Percentiles rank a stretch among this genome's conserved stretches.
Evolutionary conservation across 1,140 invertebrate species (phyloP).

Genomic region (Sycophaga agraensis): DNA sequence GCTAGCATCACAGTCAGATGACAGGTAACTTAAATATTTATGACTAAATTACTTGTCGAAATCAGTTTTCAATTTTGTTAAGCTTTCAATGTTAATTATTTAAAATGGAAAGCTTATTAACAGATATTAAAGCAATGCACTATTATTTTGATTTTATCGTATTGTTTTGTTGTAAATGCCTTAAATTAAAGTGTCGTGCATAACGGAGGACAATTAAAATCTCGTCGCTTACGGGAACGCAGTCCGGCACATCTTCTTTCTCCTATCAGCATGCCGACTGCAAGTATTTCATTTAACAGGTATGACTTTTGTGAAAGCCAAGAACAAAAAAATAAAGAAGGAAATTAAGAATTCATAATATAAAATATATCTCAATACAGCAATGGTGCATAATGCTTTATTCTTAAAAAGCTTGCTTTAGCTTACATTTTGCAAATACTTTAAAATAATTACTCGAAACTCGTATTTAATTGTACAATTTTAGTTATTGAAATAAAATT

Average conservation of each 20-base stretch:
- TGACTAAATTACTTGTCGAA: no score
- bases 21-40: slow-evolving; percentile 48
- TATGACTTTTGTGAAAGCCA: slow-evolving; percentile 54
- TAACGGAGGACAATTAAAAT: slow-evolving; percentile 56
- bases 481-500: no score
- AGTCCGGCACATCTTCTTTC: slow-evolving; percentile 68
- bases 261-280: slow-evolving; percentile 72
- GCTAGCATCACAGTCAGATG: slow-evolving; percentile 47
- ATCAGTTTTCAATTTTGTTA: not conserved
- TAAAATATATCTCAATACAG: not conserved
- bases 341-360: not conserved
- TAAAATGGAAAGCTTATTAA: slow-evolving; percentile 17
- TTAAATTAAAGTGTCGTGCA: slow-evolving; percentile 44
- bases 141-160: slow-evolving; percentile 19
- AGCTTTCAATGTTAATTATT: slow-evolving; percentile 17
- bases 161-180: slow-evolving; percentile 17
- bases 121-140: slow-evolving; percentile 1
- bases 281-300: slow-evolving; percentile 74
- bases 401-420: not conserved
- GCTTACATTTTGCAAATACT: not conserved
- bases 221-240: slow-evolving; percentile 56
- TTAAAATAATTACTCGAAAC: no score
- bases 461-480: no score
- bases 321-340: not conserved
- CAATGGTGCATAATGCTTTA: slow-evolving; percentile 3